Base-by-base conservation (phyloP, 2,888 invertebrate species). In the Tetropium fuscum region DNA sequence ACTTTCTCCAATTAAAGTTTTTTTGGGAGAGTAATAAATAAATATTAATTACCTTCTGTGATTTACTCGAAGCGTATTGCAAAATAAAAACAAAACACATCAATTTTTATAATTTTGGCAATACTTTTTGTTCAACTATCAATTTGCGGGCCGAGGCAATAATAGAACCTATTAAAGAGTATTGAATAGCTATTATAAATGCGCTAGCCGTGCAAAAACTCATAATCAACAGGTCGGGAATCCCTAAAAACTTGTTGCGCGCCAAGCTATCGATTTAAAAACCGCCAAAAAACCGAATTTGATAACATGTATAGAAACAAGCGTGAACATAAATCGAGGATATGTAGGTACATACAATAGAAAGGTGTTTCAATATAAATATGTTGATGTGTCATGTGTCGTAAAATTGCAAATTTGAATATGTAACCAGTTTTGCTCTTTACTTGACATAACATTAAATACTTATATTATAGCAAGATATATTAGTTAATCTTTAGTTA, bases 171-270 rank as follows among this genome's bases (percentile, higher is more conserved):
- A 11, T 41, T n/a, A 8, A n/a, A 18, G 18, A 5, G 18, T 38
- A 38, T 38, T 16, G 38, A 38, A 38, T 4, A 19, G 38, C 18
- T 38, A 19, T 40, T 44, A 27, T 27, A 44, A 44, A 27, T 44
- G 27, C 27, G 16, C 27, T n/a, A 25, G 11, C 25, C n/a, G 15
- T 25, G 25, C 25, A 27, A 44, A 44, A 44, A 44, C 44, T 30
- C 32, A 47, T 32, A 13, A 20, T 13, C 48, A 48, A 36, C 34
- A 48, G 48, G 34, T 44, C 25, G 38, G 51, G 48, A 38, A 51
- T 51, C 40, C 40, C 40, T 51, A 51, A 51, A 51, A 51, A 51
- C 40, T 25, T 27, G 51, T 38, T 40, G 51, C 38, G 25, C 27
- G 51, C 25, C 8, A 4, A 27, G 6, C 16, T 1, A 18, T n/a